Conservation (phyloP, 2,888 invertebrate genomes). For the Sarcophaga caerulescens region DNA sequence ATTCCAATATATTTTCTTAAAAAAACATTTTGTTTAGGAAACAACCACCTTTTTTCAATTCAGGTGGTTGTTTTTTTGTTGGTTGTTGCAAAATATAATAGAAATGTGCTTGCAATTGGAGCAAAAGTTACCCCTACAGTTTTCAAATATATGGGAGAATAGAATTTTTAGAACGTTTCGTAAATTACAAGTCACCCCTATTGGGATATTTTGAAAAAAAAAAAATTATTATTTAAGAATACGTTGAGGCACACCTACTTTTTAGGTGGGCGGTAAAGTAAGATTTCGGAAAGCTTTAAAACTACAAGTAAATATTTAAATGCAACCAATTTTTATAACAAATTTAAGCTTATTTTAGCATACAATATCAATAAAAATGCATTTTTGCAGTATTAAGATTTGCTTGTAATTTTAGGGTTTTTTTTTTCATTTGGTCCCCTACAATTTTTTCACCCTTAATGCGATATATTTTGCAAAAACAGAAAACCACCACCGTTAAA, state of each 20-base stretch:
- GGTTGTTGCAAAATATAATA: background rate
- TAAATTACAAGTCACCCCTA: background rate
- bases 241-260: background rate
- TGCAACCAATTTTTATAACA: too few species aligned
- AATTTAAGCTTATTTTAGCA: too few species aligned
- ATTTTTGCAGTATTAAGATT: too few species aligned
- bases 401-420: background rate
- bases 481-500: background rate
- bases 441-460: too few species aligned
- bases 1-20: background rate
- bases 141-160: slow-evolving; percentile 73
- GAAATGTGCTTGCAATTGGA: background rate
- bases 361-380: too few species aligned
- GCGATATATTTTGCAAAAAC: too few species aligned
- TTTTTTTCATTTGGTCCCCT: background rate
- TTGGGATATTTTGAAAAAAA: too few species aligned
- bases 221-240: too few species aligned
- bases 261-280: background rate
- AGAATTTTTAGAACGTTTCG: slow-evolving; percentile 68
- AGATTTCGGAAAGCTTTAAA: too few species aligned
- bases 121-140: slow-evolving; percentile 75
- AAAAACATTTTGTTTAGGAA: background rate
- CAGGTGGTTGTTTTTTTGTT: background rate
- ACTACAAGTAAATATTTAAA: too few species aligned
- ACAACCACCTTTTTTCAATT: background rate